phyloP scores from a whole-genome alignment of 2,888 invertebrate species.

The Boloria selene region DNA sequence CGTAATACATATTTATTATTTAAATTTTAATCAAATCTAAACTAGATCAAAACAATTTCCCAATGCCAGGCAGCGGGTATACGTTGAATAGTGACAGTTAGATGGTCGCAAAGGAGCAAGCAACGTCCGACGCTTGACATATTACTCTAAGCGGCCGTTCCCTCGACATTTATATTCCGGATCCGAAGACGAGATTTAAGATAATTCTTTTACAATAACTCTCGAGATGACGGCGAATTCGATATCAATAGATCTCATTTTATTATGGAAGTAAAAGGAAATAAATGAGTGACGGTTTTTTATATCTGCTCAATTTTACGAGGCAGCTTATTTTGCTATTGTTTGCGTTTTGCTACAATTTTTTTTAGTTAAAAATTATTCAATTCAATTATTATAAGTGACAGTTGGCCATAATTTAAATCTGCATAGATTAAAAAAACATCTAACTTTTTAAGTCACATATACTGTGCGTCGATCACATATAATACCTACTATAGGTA shows the following conservation, averaged over 20 bases:
- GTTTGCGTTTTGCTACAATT: neutral
- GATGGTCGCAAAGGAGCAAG: constrained; percentile 31
- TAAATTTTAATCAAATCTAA: neutral
- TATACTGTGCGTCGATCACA: too few relatives aligned
- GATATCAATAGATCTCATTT: constrained; percentile 63
- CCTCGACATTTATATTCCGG: constrained; percentile 71
- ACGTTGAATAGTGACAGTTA: constrained; percentile 22
- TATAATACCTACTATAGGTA: too few relatives aligned
- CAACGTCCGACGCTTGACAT: constrained; percentile 58
- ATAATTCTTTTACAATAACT: constrained; percentile 78
- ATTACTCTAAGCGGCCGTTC: constrained; percentile 64
- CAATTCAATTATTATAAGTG: too few relatives aligned
- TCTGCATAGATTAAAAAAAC: too few relatives aligned
- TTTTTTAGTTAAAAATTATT: too few relatives aligned
- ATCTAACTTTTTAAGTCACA: too few relatives aligned
- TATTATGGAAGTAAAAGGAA: constrained; percentile 54
- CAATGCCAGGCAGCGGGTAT: constrained; percentile 3
- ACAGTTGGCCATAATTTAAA: too few relatives aligned
- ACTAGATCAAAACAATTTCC: constrained; percentile 11
- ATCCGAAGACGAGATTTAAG: constrained; percentile 62
- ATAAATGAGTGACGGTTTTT: neutral
- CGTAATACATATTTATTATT: neutral
- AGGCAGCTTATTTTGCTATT: too few relatives aligned
- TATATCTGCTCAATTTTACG: neutral
- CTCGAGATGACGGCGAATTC: constrained; percentile 67